Evolutionary conservation across 2,797 vertebrate species (phyloP).

Genomic region (Amazona finschi): DNA sequence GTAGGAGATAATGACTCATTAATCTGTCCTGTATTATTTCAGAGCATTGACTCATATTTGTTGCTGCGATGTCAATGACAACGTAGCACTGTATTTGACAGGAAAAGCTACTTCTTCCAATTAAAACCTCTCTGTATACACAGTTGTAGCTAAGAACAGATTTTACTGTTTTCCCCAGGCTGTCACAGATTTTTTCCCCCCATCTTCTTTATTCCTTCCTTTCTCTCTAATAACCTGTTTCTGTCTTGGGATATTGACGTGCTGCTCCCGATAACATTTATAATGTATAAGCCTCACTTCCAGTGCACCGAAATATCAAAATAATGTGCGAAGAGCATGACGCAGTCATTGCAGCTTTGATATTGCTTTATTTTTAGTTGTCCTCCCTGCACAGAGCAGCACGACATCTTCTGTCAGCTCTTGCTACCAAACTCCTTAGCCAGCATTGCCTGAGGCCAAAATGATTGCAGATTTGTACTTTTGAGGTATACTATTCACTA

Average conservation of each 20-base stretch:
- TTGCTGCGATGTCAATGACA: not conserved
- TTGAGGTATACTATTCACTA: not conserved
- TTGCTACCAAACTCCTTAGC: constrained; percentile 4
- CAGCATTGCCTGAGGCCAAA: not conserved
- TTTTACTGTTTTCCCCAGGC: not conserved
- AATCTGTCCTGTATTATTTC: not conserved
- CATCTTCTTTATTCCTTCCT: not conserved
- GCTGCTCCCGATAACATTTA: not conserved
- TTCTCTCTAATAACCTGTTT: constrained; percentile 40
- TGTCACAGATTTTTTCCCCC: not conserved
- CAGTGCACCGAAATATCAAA: constrained; percentile 11
- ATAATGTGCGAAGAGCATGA: constrained; percentile 26
- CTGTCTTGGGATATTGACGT: constrained; percentile 11
- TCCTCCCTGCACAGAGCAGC: not conserved
- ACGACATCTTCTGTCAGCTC: constrained; percentile 17
- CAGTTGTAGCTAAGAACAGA: not conserved
- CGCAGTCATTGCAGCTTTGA: constrained; percentile 2
- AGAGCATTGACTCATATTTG: constrained; percentile 9
- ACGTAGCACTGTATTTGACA: not conserved
- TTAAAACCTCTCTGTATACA: not conserved
- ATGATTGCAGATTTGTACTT: not conserved
- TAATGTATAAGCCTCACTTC: constrained; percentile 22
- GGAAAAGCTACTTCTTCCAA: not conserved
- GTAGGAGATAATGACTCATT: constrained; percentile 8
- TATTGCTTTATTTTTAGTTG: constrained; percentile 58